These are phyloP conservation scores for Penaeus japonicus DNA, from an alignment of 1,140 invertebrate genomes.

Conservation along the genomic window DNA sequence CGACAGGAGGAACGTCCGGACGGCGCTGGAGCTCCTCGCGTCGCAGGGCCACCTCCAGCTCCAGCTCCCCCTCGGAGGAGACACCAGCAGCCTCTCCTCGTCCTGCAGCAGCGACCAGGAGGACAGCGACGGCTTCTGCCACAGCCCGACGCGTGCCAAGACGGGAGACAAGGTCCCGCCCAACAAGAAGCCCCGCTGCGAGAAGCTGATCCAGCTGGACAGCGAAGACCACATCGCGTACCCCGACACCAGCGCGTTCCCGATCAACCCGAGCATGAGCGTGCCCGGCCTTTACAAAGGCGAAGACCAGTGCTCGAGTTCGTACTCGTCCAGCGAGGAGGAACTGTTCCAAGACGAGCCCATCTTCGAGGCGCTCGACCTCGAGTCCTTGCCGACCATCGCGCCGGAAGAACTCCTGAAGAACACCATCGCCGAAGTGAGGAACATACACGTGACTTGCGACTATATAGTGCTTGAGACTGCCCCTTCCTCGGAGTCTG, in stretches of 20 bases:
- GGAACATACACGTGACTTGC: constrained; percentile 20
- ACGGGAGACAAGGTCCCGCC: neutral
- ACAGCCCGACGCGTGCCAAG: neutral
- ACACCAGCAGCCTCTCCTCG: neutral
- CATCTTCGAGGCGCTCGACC: constrained; percentile 18
- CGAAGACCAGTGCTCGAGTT: neutral
- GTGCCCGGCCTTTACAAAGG: neutral
- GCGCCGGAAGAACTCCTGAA: constrained; percentile 24
- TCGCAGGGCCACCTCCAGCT: neutral
- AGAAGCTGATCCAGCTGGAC: neutral
- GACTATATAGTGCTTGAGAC: constrained; percentile 43
- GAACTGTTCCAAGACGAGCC: constrained; percentile 34
- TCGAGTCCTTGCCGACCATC: constrained; percentile 27
- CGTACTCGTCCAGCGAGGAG: neutral
- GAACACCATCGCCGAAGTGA: neutral
- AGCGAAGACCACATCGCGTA: neutral
- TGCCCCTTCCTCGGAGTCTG: constrained; percentile 25
- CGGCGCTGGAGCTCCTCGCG: constrained; percentile 9
- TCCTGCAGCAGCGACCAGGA: neutral
- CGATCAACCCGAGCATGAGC: constrained; percentile 26
- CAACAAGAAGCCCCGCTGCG: neutral
- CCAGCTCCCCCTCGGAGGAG: neutral
- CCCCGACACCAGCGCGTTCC: neutral
- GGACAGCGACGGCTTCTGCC: neutral
- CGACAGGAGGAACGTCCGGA: constrained; percentile 22